Conservation (phyloP, 2,888 invertebrate genomes). For the Arge pagana region DNA sequence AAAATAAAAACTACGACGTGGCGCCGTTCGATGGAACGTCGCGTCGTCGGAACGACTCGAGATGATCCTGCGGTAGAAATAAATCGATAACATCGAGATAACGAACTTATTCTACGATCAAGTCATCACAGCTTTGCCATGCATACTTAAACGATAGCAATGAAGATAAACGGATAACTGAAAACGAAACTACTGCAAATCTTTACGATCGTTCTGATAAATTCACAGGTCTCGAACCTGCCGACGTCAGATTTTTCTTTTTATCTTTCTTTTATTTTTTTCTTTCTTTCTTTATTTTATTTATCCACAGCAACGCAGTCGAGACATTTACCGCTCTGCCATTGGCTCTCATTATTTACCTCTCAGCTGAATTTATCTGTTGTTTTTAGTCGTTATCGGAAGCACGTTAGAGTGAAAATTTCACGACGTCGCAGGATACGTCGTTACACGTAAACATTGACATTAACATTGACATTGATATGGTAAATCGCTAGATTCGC, state of each 20-base stretch:
- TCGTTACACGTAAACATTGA: constrained; percentile 16
- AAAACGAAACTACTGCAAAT: constrained; percentile 18
- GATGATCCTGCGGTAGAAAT: too few species aligned
- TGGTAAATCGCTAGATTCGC: constrained; percentile 14
- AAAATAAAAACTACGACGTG: too few species aligned
- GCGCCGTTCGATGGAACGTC: too few species aligned
- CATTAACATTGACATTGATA: too few species aligned
- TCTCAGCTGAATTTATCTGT: constrained; percentile 41
- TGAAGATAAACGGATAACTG: constrained; percentile 1
- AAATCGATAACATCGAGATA: constrained; percentile 1
- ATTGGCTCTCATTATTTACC: constrained; percentile 59
- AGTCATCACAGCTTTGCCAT: constrained; percentile 16
- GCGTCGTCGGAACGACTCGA: too few species aligned
- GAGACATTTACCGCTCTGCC: constrained; percentile 56
- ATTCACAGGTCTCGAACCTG: constrained; percentile 18
- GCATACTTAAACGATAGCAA: constrained; percentile 15
- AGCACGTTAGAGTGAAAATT: too few species aligned
- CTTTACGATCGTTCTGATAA: background rate
- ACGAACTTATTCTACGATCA: constrained; percentile 2
- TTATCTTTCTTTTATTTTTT: too few species aligned
- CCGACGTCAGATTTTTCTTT: too few species aligned
- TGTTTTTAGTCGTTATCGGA: constrained; percentile 9
- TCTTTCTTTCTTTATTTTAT: too few species aligned
- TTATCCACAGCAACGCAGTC: constrained; percentile 54
- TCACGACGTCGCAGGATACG: constrained; percentile 11